Conservation (phyloP, 2,888 invertebrate genomes). For the Petrolisthes cinctipes region DNA sequence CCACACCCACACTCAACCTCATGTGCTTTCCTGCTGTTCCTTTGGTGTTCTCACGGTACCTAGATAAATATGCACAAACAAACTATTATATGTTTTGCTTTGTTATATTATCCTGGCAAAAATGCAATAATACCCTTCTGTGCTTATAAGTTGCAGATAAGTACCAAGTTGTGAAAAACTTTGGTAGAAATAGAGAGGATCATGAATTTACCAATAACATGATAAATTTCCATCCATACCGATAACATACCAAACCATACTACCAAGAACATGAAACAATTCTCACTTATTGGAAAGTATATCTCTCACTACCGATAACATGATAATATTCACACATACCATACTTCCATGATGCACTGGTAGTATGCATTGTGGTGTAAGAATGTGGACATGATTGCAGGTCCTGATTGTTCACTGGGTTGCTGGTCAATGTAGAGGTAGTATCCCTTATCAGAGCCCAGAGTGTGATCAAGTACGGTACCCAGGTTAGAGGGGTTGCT, state of each 20-base stretch:
- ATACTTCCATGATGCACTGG: constrained; percentile 51
- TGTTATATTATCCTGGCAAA: too few species aligned
- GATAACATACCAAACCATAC: not conserved
- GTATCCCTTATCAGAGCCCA: constrained; percentile 26
- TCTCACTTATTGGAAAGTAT: not conserved
- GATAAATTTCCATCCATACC: not conserved
- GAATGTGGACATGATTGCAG: constrained; percentile 34
- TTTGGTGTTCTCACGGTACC: constrained; percentile 41
- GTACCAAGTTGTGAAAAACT: too few species aligned
- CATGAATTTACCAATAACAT: not conserved
- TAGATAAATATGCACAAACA: constrained; percentile 15
- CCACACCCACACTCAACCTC: constrained; percentile 32
- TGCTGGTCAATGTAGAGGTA: constrained; percentile 32
- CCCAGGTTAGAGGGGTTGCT: not conserved
- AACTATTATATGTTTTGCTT: not conserved
- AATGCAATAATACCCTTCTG: too few species aligned
- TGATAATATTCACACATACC: constrained; percentile 33
- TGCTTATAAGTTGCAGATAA: too few species aligned
- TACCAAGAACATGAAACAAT: not conserved
- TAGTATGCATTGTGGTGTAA: constrained; percentile 45
- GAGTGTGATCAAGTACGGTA: constrained; percentile 29
- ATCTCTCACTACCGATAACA: not conserved
- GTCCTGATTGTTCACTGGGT: constrained; percentile 35
- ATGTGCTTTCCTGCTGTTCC: constrained; percentile 1
- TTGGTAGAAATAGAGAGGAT: too few species aligned